Base-by-base conservation (phyloP, 2,888 invertebrate genomes). In the Alcis repandata region DNA sequence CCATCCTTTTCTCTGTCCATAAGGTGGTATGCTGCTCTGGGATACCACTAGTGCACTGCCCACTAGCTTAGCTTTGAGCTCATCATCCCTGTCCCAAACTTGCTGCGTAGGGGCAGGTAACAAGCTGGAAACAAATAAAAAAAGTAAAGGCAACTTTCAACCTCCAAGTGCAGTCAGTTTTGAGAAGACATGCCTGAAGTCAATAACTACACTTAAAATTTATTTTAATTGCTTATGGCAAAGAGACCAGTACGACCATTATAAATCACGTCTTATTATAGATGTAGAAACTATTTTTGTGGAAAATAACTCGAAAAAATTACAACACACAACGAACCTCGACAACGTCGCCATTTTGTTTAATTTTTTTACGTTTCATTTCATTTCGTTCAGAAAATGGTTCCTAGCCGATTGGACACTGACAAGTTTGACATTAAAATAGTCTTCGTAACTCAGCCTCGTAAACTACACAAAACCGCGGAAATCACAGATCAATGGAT, bases 1-100 rank as follows among this genome's bases (percentile, higher is more conserved):
- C 98, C 98, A 99, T 79, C 98, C 98, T 89, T 96, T 96, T 73
- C 99, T 95, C 81, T 98, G 97, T 0, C 99, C 98, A 92, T 99
- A 99, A 0, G 99, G 98, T 0, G 99, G 99, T 4, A 97, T 96
- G 71, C 96, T 96, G 17, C 96, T 95, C 77, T 96, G 96, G 7
- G 97, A 97, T 56, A 96, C 95, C 11, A 98, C 96, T 56, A 97
- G 85, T 0, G 96, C 96, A 59, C 95, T 94, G 9, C 92, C 89
- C 13, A 93, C 93, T 67, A 94, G 92, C 78, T 95, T 94, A 0
- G 94, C 92, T 57, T 87, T 89, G 10, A 85, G 74, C 80, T 98
- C 98, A 87, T 98, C 97, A 82, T 98, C 98, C 73, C 97, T 94
- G 84, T 99, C 99, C 96, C 97, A 98, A 65, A 97, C 95, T 38